Evolutionary conservation across 2,113 vertebrate species (phyloP).

Genomic region (Mesembrinibis cayennensis): DNA sequence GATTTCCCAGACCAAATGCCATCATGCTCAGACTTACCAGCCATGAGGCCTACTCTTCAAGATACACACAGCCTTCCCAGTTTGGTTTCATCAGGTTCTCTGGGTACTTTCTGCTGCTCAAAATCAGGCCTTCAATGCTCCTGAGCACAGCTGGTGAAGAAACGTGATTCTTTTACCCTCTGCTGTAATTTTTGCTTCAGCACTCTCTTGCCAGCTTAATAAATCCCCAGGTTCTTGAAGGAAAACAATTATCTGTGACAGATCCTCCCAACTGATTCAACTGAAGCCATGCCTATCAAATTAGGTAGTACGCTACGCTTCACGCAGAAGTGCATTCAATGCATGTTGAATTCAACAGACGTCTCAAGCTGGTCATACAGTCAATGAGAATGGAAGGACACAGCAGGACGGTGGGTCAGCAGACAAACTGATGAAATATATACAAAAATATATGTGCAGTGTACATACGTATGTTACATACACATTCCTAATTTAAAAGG

Average conservation of each 20-base stretch:
- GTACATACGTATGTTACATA: not conserved
- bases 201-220: not conserved
- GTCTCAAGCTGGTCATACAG: not conserved
- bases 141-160: not conserved
- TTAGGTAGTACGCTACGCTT: not conserved
- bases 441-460: not conserved
- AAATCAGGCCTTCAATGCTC: not conserved
- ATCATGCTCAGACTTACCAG: no score
- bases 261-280: not conserved
- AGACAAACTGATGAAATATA: not conserved
- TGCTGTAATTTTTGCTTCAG: not conserved
- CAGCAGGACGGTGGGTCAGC: not conserved
- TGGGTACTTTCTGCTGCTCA: not conserved
- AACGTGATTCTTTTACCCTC: not conserved
- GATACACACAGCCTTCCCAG: not conserved
- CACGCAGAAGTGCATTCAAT: accelerated
- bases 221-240: not conserved
- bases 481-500: not conserved
- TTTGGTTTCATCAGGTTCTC: not conserved
- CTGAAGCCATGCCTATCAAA: not conserved
- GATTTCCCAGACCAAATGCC: not conserved
- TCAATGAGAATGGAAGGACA: not conserved
- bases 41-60: not conserved
- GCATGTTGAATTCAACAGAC: not conserved
- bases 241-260: not conserved